Evolutionary conservation across 2,888 invertebrate genomes (phyloP).

Genomic region (Erebia aethiops): DNA sequence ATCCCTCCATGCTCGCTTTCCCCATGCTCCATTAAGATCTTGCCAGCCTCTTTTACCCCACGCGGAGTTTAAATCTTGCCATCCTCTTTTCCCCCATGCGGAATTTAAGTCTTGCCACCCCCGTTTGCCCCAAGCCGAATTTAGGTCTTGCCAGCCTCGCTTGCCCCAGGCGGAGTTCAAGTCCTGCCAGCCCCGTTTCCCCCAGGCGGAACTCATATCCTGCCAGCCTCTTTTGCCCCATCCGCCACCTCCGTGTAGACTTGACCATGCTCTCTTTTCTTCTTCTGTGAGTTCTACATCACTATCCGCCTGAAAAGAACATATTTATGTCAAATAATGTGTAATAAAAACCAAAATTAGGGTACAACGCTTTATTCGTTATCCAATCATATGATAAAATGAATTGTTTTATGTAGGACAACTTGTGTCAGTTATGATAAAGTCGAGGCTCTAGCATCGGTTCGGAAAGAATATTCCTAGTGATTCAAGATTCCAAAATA

Average conservation of each 20-base stretch:
- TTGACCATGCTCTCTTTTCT: slow-evolving; percentile 85
- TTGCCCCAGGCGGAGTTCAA: slow-evolving; percentile 82
- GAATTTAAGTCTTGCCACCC: slow-evolving; percentile 83
- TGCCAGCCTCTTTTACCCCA: slow-evolving; percentile 86
- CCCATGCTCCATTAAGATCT: slow-evolving; percentile 79
- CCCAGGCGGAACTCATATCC: slow-evolving; percentile 79
- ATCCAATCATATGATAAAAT: no score
- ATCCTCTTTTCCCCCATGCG: slow-evolving; percentile 84
- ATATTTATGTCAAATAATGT: neutral
- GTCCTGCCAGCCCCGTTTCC: slow-evolving; percentile 83
- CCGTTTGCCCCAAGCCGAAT: slow-evolving; percentile 83
- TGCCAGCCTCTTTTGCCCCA: slow-evolving; percentile 84
- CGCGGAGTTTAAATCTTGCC: slow-evolving; percentile 77
- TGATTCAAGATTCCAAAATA: no score
- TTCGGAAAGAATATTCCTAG: no score
- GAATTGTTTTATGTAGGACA: no score
- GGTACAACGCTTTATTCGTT: no score
- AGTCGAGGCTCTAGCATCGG: no score
- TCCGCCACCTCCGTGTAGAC: slow-evolving; percentile 81
- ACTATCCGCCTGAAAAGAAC: slow-evolving; percentile 59
- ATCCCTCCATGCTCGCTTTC: slow-evolving; percentile 85
- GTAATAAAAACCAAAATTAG: no score
- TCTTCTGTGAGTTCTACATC: slow-evolving; percentile 78
- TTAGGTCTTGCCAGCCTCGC: slow-evolving; percentile 77
- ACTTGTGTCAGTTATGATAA: no score